Percentiles rank a stretch among this genome's conserved stretches.
Conservation (phyloP, 2,797 vertebrate genomes). For the Oreonectes daqikongensis region DNA sequence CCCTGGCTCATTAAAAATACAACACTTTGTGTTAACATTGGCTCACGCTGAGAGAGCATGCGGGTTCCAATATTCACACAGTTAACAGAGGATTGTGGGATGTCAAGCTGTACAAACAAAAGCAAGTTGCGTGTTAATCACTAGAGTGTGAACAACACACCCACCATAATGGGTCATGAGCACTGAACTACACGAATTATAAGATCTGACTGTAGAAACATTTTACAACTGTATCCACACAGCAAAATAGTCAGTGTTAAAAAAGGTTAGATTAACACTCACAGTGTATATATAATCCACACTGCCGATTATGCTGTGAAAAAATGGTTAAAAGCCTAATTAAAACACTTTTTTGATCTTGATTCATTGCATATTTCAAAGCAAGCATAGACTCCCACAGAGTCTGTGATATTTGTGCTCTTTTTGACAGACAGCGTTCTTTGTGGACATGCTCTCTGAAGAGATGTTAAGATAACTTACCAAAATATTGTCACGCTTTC, state of each 20-base stretch:
- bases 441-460: no score
- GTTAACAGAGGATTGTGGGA: conserved; percentile 44
- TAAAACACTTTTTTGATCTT: not conserved
- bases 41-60: conserved; percentile 30
- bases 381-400: no score
- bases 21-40: conserved; percentile 27
- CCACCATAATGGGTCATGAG: conserved; percentile 15
- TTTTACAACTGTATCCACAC: conserved; percentile 4
- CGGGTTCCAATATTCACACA: conserved; percentile 33
- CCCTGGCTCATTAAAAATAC: conserved; percentile 24
- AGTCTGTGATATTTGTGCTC: no score
- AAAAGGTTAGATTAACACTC: no score
- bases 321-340: not conserved
- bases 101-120: conserved; percentile 65
- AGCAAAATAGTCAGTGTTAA: no score
- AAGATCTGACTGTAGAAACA: not conserved
- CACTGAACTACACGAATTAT: conserved; percentile 13
- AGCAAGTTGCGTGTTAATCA: conserved; percentile 56
- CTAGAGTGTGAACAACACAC: conserved; percentile 38
- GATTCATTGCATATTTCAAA: not conserved
- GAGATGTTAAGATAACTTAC: no score
- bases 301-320: no score
- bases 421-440: no score
- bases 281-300: no score
- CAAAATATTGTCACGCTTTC: no score